Percentiles rank a stretch among this genome's conserved stretches.
Conservation (phyloP, 2,113 vertebrate genomes). For the Ameiurus melas region DNA sequence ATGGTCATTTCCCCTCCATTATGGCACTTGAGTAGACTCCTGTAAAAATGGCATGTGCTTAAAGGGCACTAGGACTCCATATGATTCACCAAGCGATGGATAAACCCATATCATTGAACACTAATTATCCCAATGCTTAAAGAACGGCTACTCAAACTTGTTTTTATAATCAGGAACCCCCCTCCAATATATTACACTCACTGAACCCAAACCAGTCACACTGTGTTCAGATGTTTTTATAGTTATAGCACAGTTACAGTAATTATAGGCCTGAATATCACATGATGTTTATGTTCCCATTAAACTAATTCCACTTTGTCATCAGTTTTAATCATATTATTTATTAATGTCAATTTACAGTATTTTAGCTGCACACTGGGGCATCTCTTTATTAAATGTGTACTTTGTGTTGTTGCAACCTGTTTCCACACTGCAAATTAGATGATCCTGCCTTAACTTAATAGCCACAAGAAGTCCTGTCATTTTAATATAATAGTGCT, state of each 20-base stretch:
- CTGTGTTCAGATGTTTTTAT: neutral
- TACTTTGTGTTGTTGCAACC: neutral
- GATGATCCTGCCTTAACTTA: neutral
- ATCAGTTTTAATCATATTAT: neutral
- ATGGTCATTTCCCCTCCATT: neutral
- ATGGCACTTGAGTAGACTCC: neutral
- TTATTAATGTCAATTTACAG: neutral
- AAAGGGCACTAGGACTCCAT: neutral
- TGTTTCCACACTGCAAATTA: neutral
- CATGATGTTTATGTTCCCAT: neutral
- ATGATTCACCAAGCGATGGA: neutral
- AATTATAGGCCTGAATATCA: neutral
- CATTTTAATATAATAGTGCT: neutral
- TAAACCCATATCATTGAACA: neutral
- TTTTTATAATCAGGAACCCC: neutral
- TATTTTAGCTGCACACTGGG: neutral
- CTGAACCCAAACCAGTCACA: neutral
- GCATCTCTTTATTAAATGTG: neutral
- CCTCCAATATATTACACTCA: neutral
- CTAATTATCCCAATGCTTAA: neutral
- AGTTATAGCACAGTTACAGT: neutral
- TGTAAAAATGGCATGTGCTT: neutral
- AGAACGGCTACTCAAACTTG: neutral
- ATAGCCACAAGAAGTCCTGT: neutral
- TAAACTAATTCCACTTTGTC: neutral